Evolutionary conservation across 2,797 vertebrate species (phyloP).

Genomic region (Leontopithecus rosalia): DNA sequence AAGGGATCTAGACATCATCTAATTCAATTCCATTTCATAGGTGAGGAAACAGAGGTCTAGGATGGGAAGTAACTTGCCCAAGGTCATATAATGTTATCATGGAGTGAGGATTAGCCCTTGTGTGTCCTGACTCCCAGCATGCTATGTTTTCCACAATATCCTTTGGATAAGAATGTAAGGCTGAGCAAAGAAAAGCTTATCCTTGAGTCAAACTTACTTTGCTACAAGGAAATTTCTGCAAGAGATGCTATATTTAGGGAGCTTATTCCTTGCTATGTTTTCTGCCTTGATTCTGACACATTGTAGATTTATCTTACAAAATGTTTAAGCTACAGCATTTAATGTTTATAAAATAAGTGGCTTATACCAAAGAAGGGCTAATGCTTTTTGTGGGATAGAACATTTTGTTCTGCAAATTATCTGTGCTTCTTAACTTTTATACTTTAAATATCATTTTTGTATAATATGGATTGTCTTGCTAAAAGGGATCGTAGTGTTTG

Average conservation of each 20-base stretch:
- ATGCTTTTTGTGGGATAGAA: background rate
- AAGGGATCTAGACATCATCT: conserved; percentile 7
- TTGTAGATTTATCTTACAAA: background rate
- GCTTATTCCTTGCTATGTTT: background rate
- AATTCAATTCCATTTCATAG: background rate
- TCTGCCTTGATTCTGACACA: background rate
- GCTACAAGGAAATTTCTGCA: background rate
- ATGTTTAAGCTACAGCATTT: conserved; percentile 33
- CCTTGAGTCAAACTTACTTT: background rate
- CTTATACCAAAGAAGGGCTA: background rate
- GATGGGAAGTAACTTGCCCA: background rate
- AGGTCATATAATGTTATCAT: background rate
- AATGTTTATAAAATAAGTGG: conserved; percentile 1
- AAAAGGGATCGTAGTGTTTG: background rate
- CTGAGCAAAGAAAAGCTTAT: background rate
- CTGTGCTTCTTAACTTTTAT: background rate
- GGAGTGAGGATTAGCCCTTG: background rate
- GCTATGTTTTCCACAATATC: background rate
- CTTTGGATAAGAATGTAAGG: background rate
- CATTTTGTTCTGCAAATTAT: background rate
- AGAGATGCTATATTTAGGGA: background rate
- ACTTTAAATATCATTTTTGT: background rate
- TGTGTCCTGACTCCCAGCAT: background rate
- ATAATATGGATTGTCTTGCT: conserved; percentile 2
- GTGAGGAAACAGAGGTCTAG: background rate